Conservation (phyloP, 2,113 vertebrate species). For the Glaucidium brasilianum region DNA sequence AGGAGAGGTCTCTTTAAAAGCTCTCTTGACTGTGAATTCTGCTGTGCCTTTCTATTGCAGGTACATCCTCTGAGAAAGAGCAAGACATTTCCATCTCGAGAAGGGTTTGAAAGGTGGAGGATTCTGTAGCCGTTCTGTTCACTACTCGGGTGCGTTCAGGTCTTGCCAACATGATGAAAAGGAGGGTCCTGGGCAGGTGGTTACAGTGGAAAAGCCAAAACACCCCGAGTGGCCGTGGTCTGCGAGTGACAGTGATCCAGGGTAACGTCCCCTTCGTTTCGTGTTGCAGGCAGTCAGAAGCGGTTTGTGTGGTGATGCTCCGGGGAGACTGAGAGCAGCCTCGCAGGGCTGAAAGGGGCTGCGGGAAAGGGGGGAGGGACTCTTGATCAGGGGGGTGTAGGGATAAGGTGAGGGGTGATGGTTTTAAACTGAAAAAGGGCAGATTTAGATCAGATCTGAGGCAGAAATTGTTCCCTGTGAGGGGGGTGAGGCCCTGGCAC, state of each 20-base stretch:
- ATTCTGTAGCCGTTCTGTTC: not conserved
- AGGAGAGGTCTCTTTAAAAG: not conserved
- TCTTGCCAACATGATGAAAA: not conserved
- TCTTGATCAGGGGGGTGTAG: too few species aligned
- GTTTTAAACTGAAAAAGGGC: too few species aligned
- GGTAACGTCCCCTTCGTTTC: accelerated
- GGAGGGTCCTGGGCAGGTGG: not conserved
- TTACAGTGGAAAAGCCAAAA: not conserved
- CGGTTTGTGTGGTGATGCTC: too few species aligned
- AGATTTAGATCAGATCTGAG: too few species aligned
- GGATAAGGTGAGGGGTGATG: too few species aligned
- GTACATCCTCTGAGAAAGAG: not conserved
- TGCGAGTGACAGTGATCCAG: accelerated
- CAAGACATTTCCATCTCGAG: not conserved
- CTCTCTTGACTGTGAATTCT: not conserved
- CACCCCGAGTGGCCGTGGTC: not conserved
- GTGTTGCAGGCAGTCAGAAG: not conserved
- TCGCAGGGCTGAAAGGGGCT: too few species aligned
- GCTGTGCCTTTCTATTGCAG: not conserved
- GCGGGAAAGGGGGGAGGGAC: too few species aligned
- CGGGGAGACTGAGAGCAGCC: too few species aligned
- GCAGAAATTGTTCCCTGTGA: too few species aligned
- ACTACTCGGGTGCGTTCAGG: accelerated
- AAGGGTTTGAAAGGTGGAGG: not conserved
- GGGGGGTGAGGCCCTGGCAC: too few species aligned